These are phyloP conservation scores for Platalea minor DNA, from an alignment of 2,797 vertebrate genomes.

Conservation along the genomic window DNA sequence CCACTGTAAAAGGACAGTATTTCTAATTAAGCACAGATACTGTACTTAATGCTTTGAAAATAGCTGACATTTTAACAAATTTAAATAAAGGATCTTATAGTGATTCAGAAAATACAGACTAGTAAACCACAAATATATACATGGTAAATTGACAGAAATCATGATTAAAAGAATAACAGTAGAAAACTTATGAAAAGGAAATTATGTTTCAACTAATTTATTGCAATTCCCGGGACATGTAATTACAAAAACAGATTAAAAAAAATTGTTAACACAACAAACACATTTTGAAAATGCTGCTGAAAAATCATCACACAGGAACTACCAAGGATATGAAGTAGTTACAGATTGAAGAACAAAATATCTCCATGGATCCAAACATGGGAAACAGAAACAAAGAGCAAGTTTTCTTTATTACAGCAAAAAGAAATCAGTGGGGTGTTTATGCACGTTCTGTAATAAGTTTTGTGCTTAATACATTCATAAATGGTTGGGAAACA, in stretches of 20 bases:
- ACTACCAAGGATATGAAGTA: not conserved
- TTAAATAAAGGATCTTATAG: not conserved
- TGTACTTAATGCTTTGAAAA: not conserved
- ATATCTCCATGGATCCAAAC: not conserved
- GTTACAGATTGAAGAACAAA: not conserved
- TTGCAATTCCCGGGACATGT: not conserved
- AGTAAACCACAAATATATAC: not conserved
- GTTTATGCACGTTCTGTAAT: not conserved
- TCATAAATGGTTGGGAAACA: not conserved
- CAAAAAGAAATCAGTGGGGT: not conserved
- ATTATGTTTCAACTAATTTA: not conserved
- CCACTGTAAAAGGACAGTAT: not conserved
- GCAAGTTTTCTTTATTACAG: not conserved
- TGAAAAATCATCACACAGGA: not conserved
- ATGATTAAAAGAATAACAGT: not conserved
- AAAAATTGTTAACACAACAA: not conserved
- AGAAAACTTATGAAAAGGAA: not conserved
- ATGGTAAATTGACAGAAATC: not conserved
- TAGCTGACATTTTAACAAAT: not conserved
- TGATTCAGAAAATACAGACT: not conserved
- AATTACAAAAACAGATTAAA: not conserved
- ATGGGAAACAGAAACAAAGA: not conserved
- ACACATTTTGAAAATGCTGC: not conserved
- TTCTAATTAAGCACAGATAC: not conserved
- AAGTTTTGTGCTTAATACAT: not conserved